Evolutionary conservation across 2,797 vertebrate species (phyloP), one percentile per base, ranked within the genome.

Genomic region (Pempheris klunzingeri): DNA sequence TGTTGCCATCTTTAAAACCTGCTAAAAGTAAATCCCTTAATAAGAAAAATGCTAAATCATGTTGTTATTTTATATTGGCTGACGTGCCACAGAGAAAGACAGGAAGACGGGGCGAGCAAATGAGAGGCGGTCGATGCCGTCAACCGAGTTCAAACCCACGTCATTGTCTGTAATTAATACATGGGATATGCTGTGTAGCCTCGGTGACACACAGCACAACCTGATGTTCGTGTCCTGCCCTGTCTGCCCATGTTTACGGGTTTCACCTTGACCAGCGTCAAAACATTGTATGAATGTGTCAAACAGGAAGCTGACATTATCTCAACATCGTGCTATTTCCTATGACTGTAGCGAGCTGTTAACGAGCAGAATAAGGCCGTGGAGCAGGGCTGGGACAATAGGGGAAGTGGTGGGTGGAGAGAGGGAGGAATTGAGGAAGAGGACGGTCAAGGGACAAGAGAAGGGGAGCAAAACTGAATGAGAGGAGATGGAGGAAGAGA

Each of bases 311-410:
- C 80, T 85, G 80, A 79, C 79, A 70, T 93, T 61, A 89, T 82
- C 88, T 93, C 90, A 92, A 58, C 36, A 52, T 66, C 75, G 71
- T 81, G 87, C 85, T 85, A 88, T 90, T 93, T 95, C 94, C 94
- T 90, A 84, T 64, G 80, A 86, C 88, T 78, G 75, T 58, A 64
- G 70, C 32, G 65, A 85, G 70, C 80, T 73, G 88, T 90, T 88
- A 86, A 91, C 85, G 82, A 91, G 88, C 86, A 74, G 64, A 63
- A 82, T 77, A 54, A 74, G 44, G 55, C 4, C 22, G 50, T 28
- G 22, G 17, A 22, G 44, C 22, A 24, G 39, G 17, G 59, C 11
- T 52, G 78, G 63, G 65, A 54, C 66, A 71, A 73, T 4, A 26
- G 28, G 53, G 47, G 2, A 2, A 63, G 50, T 4, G 5, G 39